Evolutionary conservation across 2,113 vertebrate genomes (phyloP).

Genomic region (Festucalex cinctus): DNA sequence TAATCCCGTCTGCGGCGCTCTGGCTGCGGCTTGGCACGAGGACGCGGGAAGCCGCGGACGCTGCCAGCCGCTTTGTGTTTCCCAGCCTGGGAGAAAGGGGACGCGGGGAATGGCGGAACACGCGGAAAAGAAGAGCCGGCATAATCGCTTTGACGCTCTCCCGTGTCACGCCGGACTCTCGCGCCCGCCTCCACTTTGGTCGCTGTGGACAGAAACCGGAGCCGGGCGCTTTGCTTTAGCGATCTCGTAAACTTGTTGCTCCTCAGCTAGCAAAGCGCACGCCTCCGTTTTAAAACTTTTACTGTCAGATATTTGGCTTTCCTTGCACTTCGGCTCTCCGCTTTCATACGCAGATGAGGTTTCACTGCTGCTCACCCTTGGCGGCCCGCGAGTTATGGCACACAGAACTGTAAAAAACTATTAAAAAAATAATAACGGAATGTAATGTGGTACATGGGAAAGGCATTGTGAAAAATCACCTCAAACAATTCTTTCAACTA

Average conservation of each 20-base stretch:
- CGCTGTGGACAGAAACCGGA: constrained; percentile 32
- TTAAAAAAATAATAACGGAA: neutral
- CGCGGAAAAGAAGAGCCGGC: constrained; percentile 31
- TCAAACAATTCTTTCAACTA: neutral
- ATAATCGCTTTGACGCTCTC: constrained; percentile 54
- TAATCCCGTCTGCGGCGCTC: constrained; percentile 49
- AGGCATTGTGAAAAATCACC: neutral
- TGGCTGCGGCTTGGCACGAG: constrained; percentile 46
- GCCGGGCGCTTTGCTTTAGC: constrained; percentile 15
- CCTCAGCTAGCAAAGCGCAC: constrained; percentile 8
- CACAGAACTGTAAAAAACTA: constrained; percentile 22
- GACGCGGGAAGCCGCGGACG: constrained; percentile 31
- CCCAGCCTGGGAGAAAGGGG: constrained; percentile 45
- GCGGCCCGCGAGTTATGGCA: constrained; percentile 16
- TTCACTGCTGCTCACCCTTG: constrained; percentile 23
- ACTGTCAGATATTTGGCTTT: constrained; percentile 45
- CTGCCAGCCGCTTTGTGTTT: constrained; percentile 61
- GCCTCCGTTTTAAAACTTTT: constrained; percentile 30
- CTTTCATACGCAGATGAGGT: constrained; percentile 33
- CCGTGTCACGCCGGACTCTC: constrained; percentile 41
- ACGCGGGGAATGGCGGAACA: constrained; percentile 18
- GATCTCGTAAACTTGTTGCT: constrained; percentile 26
- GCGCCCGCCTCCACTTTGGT: constrained; percentile 18
- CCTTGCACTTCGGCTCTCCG: constrained; percentile 27
- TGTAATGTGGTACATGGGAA: constrained; percentile 15